Base-by-base conservation (phyloP, 2,113 vertebrate species). In the Rissa tridactyla region DNA sequence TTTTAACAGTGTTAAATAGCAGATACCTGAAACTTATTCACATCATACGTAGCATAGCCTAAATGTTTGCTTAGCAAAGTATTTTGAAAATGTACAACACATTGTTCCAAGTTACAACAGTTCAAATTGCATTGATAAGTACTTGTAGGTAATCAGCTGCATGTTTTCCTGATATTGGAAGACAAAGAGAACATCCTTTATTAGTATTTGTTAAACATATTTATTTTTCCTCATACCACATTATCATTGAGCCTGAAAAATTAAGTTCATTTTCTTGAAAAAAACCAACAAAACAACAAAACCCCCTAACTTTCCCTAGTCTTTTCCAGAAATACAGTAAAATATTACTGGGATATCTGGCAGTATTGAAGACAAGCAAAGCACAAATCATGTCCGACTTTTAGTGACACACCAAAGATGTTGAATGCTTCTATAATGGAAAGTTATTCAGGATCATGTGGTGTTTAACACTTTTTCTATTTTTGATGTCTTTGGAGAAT, bases 151-250 rank as follows among this genome's bases (percentile, higher is more conserved):
- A 44, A 32, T 61, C 22, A 18, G 6, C 30, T 66, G 10, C 5
- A 32, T 61, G 11, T 23, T 76, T 76, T 78, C 7, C 15, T 76
- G 4, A 13, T 62, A 20, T 61, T 66, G 86, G 62, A 76, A 76
- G 23, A 71, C 17, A 66, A 52, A 2, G 4, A 70, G 3, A 22
- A n/a, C 5, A 44, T 0, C 1, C 5, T 75, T 70, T n/a, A 10
- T 40, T 64, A 55, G 3, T 40, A 46, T 23, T n/a, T 87, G 5
- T 44, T 79, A 52, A 61, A 60, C 1, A 10, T 44, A n/a, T 34
- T 66, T 71, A 9, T 44, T 82, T 85, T 92, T 65, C 23, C 22
- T 49, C 5, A 7, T 75, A 46, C 11, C 3, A 4, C 4, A 9
- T 15, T 62, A 60, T 38, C 5, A 61, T 9, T 88, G 40, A 75